These are phyloP conservation scores for Tachina fera DNA, from an alignment of 2,888 invertebrate genomes.

Conservation along the genomic window DNA sequence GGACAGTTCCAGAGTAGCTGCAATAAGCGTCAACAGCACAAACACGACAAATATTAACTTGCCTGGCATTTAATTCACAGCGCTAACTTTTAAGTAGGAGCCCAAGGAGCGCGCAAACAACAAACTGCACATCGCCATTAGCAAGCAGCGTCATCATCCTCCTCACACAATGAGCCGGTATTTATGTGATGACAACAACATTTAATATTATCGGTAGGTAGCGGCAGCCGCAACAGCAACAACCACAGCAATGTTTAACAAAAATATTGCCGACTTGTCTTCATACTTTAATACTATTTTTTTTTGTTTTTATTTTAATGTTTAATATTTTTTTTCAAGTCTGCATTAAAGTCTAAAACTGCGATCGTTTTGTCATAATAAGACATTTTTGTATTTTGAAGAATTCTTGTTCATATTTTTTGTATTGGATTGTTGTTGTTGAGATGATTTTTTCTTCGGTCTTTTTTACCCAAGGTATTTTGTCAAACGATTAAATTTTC, in stretches of 20 bases:
- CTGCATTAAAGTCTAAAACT: conserved; percentile 63
- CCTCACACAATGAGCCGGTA: conserved; percentile 64
- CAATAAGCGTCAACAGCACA: conserved; percentile 65
- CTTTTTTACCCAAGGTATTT: conserved; percentile 23
- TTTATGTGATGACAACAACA: conserved; percentile 71
- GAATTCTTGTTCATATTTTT: conserved; percentile 56
- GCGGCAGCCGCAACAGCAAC: conserved; percentile 39
- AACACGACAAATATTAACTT: conserved; percentile 67
- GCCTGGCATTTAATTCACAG: conserved; percentile 73
- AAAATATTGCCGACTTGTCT: conserved; percentile 68
- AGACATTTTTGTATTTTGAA: conserved; percentile 76
- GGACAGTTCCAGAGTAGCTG: not conserved
- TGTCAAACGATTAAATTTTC: conserved; percentile 58
- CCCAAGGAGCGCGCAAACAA: conserved; percentile 70
- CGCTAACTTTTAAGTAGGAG: conserved; percentile 64
- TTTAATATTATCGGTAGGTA: conserved; percentile 66
- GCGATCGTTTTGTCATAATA: conserved; percentile 81
- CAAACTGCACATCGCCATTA: conserved; percentile 49
- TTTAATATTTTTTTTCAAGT: conserved; percentile 25
- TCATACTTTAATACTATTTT: conserved; percentile 65
- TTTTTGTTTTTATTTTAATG: not conserved
- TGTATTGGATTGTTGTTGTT: not conserved
- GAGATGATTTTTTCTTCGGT: not conserved
- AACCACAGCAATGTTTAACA: conserved; percentile 49
- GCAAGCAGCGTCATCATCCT: conserved; percentile 41